These are phyloP conservation scores for Scomber japonicus DNA, from an alignment of 2,113 vertebrate species.

Conservation along the genomic window DNA sequence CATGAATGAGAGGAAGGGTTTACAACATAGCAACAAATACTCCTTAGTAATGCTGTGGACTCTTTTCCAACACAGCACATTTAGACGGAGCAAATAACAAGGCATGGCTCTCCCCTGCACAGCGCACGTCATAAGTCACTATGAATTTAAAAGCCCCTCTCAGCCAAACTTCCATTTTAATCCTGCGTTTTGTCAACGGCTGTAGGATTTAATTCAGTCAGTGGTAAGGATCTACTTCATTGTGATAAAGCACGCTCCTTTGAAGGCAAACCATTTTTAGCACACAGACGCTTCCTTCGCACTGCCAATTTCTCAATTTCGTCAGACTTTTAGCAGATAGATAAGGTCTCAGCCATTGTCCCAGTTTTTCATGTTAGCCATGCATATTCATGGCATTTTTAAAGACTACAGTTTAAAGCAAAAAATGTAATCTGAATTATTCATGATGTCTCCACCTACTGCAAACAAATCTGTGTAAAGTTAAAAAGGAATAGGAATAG, in stretches of 20 bases:
- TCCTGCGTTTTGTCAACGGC: constrained; percentile 70
- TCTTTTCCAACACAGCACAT: constrained; percentile 61
- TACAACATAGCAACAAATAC: constrained; percentile 63
- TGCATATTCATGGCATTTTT: constrained; percentile 75
- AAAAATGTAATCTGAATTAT: constrained; percentile 56
- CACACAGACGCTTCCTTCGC: constrained; percentile 50
- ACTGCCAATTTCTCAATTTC: constrained; percentile 50
- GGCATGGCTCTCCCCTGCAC: constrained; percentile 46
- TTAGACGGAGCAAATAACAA: constrained; percentile 52
- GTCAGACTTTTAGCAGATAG: constrained; percentile 56
- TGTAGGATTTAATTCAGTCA: constrained; percentile 69
- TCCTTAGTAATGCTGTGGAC: constrained; percentile 55
- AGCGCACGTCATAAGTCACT: constrained; percentile 66
- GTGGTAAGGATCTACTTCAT: constrained; percentile 63
- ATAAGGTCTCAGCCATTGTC: constrained; percentile 70
- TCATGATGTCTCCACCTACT: constrained; percentile 61
- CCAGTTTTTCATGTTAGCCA: constrained; percentile 64
- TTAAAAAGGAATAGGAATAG: constrained; percentile 54
- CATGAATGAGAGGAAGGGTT: constrained; percentile 58
- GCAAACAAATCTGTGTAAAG: constrained; percentile 62
- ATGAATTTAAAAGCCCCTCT: constrained; percentile 67
- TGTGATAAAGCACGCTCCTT: constrained; percentile 67
- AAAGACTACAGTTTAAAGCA: constrained; percentile 64
- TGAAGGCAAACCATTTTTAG: constrained; percentile 71
- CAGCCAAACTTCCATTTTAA: constrained; percentile 75